Evolutionary conservation across 2,113 vertebrate genomes (phyloP).

Genomic region (Apaloderma vittatum): DNA sequence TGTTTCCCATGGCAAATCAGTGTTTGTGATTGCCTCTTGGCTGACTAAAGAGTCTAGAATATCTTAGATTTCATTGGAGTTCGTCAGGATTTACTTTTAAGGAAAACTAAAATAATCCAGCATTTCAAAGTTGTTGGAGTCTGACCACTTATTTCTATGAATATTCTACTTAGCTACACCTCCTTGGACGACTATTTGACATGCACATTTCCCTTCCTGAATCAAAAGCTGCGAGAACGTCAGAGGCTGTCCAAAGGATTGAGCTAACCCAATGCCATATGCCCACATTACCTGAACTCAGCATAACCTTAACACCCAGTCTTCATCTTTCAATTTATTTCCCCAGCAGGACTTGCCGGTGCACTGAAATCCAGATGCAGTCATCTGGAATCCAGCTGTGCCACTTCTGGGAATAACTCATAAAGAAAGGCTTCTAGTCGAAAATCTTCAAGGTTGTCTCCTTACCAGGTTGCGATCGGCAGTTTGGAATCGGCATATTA

Average conservation of each 20-base stretch:
- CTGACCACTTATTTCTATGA: background rate
- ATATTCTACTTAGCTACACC: background rate
- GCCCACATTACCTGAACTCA: background rate
- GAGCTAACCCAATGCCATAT: background rate
- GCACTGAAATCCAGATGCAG: background rate
- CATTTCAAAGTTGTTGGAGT: background rate
- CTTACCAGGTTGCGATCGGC: background rate
- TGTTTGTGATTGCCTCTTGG: background rate
- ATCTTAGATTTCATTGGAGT: background rate
- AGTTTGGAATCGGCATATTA: background rate
- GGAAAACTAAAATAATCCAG: background rate
- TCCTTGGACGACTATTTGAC: background rate
- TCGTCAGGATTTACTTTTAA: background rate
- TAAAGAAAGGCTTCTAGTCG: background rate
- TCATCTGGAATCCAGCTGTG: background rate
- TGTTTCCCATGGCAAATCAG: background rate
- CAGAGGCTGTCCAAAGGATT: background rate
- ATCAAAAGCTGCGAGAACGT: background rate
- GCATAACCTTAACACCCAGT: background rate
- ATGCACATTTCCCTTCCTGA: background rate
- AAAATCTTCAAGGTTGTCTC: background rate
- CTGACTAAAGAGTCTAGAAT: background rate
- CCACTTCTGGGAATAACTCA: background rate
- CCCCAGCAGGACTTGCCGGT: accelerated
- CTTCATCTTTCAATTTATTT: background rate